Evolutionary conservation across 2,113 vertebrate species (phyloP), one percentile per base, ranked within the genome.

Genomic region (Chitala chitala): DNA sequence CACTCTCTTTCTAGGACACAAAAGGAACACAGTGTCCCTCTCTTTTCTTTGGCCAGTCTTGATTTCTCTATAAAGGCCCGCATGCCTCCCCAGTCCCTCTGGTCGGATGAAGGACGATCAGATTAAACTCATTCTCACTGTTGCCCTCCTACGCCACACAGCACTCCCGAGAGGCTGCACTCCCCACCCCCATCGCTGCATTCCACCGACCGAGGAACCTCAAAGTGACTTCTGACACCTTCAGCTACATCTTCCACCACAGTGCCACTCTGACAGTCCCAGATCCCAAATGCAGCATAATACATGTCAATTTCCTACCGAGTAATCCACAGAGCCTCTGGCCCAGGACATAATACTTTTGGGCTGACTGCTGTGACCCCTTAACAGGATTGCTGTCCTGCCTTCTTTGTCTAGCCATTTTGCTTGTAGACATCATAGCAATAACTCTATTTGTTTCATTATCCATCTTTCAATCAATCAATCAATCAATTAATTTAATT

Each of bases 171-270:
- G 80, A 81, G 78, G 72, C 77, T 64, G 12, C 33, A 72, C 29
- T 7, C 20, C 42, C 20, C 22, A n/a, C 48, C 33, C 58, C 53
- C n/a, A 36, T 48, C 56, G 40, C 68, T 73, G 69, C 74, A 36
- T 46, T 44, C 44, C 42, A 31, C 42, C 48, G 3, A 10, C 17
- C 17, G 4, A 44, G 50, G 56, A 50, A 61, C 17, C 71, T 63
- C 58, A 51, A 29, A 69, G 66, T 51, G 46, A 31, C 26, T 24
- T 10, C 78, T 73, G 75, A 70, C 83, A 83, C 80, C 74, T 78
- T 82, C 81, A 76, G 78, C 80, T 84, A 75, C 76, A 76, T 77
- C 85, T 82, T 86, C 77, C 85, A 82, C 86, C 85, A 84, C 87
- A 88, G 84, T 71, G 2, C 71, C 70, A 85, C 81, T 81, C 80